A percentile compares a stretch with the other conserved stretches of the same genome.
phyloP scores from a whole-genome alignment of 2,888 invertebrate genomes.

The Ectemnius cavifrons region DNA sequence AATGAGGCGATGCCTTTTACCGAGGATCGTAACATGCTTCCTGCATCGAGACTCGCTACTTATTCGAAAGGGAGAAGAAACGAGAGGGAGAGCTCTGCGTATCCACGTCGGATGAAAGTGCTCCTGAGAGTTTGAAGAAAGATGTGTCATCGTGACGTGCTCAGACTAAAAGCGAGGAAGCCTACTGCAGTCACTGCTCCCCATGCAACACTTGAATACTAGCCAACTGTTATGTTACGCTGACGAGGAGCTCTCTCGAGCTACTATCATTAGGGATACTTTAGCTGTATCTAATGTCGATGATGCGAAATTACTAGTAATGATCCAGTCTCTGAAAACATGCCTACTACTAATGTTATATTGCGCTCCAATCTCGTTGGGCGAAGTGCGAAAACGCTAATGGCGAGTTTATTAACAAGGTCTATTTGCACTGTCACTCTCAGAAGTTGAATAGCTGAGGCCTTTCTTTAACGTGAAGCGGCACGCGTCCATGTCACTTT shows the following conservation, averaged over 20 bases:
- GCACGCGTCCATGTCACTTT: conserved; percentile 2
- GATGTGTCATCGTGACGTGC: conserved; percentile 9
- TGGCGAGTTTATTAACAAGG: too few species aligned
- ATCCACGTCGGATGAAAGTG: conserved; percentile 3
- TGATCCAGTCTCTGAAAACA: too few species aligned
- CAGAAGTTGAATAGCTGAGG: background rate
- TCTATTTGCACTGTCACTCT: background rate
- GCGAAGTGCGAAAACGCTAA: too few species aligned
- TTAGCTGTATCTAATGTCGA: too few species aligned
- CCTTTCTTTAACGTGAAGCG: background rate
- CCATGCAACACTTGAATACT: too few species aligned
- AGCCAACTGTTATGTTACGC: too few species aligned
- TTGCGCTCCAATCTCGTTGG: too few species aligned
- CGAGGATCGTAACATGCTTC: conserved; percentile 23
- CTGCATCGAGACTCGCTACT: conserved; percentile 40
- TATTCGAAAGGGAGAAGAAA: conserved; percentile 39
- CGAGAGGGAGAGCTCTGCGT: conserved; percentile 24
- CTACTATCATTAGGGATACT: too few species aligned
- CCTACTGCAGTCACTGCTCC: too few species aligned
- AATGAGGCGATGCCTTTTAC: conserved; percentile 51
- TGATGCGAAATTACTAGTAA: too few species aligned
- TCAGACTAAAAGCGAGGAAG: background rate
- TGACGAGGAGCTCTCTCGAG: too few species aligned
- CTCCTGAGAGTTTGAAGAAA: conserved; percentile 13
- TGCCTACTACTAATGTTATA: too few species aligned